Percentiles rank a stretch among this genome's conserved stretches.
Conservation (phyloP, 1,140 invertebrate species). For the Temnothorax curvispinosus region DNA sequence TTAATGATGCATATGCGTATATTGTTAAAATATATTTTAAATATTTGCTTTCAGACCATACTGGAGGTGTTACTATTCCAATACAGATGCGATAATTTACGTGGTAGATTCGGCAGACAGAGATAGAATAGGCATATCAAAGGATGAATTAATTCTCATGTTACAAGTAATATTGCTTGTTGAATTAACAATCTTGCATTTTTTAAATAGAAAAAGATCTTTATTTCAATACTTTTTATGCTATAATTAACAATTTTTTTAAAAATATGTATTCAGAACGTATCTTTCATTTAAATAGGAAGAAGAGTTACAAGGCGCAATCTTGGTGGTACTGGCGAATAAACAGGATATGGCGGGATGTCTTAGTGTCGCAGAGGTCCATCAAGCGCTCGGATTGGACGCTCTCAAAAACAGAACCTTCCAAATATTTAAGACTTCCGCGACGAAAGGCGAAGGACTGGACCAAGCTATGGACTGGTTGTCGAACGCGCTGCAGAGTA, state of each 20-base stretch:
- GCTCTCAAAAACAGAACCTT: slow-evolving; percentile 98
- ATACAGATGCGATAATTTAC: slow-evolving; percentile 99
- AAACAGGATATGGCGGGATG: slow-evolving; percentile 99
- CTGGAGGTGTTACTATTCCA: slow-evolving; percentile 99
- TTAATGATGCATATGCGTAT: neutral
- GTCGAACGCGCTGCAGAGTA: slow-evolving; percentile 94
- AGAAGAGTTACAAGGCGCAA: slow-evolving; percentile 98
- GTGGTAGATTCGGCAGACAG: slow-evolving; percentile 99
- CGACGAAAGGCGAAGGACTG: slow-evolving; percentile 98
- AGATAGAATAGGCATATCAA: slow-evolving; percentile 99
- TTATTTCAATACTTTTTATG: slow-evolving; percentile 10
- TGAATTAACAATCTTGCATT: neutral
- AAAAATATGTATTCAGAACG: slow-evolving; percentile 14
- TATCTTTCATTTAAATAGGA: slow-evolving; percentile 88
- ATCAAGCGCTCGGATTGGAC: slow-evolving; percentile 97
- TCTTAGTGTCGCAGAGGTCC: slow-evolving; percentile 98
- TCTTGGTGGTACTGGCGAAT: slow-evolving; percentile 99
- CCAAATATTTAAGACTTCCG: slow-evolving; percentile 99
- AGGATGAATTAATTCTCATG: slow-evolving; percentile 99
- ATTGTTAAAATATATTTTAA: neutral
- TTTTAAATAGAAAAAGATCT: slow-evolving; percentile 18
- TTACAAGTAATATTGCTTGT: slow-evolving; percentile 90
- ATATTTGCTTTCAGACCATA: slow-evolving; percentile 93
- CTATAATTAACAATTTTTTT: slow-evolving; percentile 5
- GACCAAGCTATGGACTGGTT: slow-evolving; percentile 99